Conservation (phyloP, 2,888 invertebrate species). For the Heliconius charithonia region DNA sequence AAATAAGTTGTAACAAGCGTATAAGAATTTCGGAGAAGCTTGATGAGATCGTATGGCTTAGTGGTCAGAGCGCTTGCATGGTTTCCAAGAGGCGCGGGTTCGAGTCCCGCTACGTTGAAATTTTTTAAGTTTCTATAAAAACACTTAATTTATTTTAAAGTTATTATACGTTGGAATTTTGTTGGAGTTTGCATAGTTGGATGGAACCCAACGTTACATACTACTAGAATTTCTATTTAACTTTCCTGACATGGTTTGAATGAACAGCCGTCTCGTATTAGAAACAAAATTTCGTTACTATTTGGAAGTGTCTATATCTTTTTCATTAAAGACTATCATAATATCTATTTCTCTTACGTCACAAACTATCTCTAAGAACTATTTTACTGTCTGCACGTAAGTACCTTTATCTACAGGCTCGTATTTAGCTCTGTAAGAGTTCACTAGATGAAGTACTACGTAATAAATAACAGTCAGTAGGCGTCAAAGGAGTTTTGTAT, state of each 20-base stretch:
- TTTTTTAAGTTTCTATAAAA: neutral
- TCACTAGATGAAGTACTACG: constrained; percentile 16
- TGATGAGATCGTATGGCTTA: too few species aligned
- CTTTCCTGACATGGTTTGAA: too few species aligned
- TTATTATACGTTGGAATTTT: neutral
- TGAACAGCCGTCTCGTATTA: neutral
- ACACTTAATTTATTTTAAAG: neutral
- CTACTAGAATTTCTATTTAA: too few species aligned
- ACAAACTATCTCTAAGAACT: constrained; percentile 19
- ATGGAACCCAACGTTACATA: neutral
- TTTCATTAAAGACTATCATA: neutral
- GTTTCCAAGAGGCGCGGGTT: too few species aligned
- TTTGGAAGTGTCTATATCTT: neutral
- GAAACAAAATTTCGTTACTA: neutral
- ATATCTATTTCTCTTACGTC: constrained; percentile 7
- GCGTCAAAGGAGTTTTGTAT: constrained; percentile 13
- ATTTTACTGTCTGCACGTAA: constrained; percentile 16
- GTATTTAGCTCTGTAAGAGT: constrained; percentile 23
- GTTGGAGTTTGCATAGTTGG: too few species aligned
- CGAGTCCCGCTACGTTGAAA: too few species aligned
- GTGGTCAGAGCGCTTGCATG: too few species aligned
- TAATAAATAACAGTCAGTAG: constrained; percentile 24
- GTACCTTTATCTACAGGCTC: constrained; percentile 26
- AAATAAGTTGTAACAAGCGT: too few species aligned
- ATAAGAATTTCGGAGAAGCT: too few species aligned